phyloP scores from a whole-genome alignment of 1,140 invertebrate genomes.

The Drosophila sechellia region DNA sequence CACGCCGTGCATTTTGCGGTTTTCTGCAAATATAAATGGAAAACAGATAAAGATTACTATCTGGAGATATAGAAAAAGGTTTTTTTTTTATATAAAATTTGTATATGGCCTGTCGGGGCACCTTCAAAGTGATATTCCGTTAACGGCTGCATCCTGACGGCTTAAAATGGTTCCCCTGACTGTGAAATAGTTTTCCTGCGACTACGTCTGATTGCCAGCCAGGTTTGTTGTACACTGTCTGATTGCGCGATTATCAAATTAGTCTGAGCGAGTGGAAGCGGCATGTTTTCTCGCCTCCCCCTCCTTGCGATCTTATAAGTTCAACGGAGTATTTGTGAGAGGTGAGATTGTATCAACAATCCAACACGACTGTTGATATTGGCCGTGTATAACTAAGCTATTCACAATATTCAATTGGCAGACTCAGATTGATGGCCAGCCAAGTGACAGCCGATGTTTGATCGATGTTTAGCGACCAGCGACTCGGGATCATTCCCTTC shows the following conservation, averaged over 20 bases:
- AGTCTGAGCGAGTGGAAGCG: slow-evolving; percentile 15
- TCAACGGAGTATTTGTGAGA: slow-evolving; percentile 29
- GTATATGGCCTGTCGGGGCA: slow-evolving; percentile 13
- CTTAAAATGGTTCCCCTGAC: neutral
- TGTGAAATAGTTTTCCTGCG: neutral
- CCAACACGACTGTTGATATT: slow-evolving; percentile 38
- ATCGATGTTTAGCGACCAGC: slow-evolving; percentile 38
- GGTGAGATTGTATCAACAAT: slow-evolving; percentile 58
- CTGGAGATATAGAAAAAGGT: neutral
- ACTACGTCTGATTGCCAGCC: slow-evolving; percentile 36
- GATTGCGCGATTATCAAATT: slow-evolving; percentile 74
- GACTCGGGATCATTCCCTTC: slow-evolving; percentile 20
- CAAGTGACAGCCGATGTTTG: slow-evolving; percentile 47
- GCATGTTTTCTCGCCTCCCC: slow-evolving; percentile 24
- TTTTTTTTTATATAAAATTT: neutral
- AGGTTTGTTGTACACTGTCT: slow-evolving; percentile 51
- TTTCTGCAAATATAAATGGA: slow-evolving; percentile 86
- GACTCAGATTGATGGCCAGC: slow-evolving; percentile 27
- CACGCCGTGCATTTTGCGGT: slow-evolving; percentile 90
- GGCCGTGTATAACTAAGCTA: slow-evolving; percentile 61
- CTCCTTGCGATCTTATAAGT: slow-evolving; percentile 48
- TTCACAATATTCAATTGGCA: slow-evolving; percentile 64
- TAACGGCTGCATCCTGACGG: slow-evolving; percentile 62
- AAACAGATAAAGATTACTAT: slow-evolving; percentile 20
- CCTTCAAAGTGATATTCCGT: slow-evolving; percentile 80